These are phyloP conservation scores for Boulengeromyrus knoepffleri DNA, from an alignment of 2,113 vertebrate species.

Conservation along the genomic window DNA sequence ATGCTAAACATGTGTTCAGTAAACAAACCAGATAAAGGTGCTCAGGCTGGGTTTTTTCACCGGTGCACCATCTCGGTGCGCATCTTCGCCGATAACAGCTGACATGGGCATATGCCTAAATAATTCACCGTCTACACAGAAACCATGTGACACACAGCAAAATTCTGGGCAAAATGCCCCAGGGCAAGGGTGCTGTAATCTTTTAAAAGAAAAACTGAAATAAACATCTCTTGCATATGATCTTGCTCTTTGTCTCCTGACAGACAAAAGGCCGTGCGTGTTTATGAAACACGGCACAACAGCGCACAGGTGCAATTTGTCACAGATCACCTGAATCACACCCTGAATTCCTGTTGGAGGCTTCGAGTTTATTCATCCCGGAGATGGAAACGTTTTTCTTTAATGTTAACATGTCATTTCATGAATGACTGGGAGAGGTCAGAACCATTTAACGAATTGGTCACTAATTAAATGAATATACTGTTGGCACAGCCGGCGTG, in stretches of 20 bases:
- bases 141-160: not conserved
- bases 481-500: not conserved
- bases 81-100: not conserved
- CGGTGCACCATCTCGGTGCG: not conserved
- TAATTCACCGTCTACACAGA: constrained; percentile 6
- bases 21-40: not conserved
- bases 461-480: constrained; percentile 5
- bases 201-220: not conserved
- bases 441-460: constrained; percentile 20
- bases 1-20: not conserved
- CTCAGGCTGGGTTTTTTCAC: not conserved
- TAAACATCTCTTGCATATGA: not conserved
- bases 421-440: not conserved
- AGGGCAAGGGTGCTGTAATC: not conserved
- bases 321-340: not conserved
- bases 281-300: not conserved
- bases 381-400: not conserved
- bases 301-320: not conserved
- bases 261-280: not conserved
- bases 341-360: not conserved
- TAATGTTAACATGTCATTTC: not conserved
- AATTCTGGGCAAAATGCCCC: not conserved
- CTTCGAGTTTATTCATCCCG: not conserved
- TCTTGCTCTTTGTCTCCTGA: not conserved
- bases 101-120: not conserved